phyloP scores from a whole-genome alignment of 2,797 vertebrate species.

The Micromesistius poutassou region DNA sequence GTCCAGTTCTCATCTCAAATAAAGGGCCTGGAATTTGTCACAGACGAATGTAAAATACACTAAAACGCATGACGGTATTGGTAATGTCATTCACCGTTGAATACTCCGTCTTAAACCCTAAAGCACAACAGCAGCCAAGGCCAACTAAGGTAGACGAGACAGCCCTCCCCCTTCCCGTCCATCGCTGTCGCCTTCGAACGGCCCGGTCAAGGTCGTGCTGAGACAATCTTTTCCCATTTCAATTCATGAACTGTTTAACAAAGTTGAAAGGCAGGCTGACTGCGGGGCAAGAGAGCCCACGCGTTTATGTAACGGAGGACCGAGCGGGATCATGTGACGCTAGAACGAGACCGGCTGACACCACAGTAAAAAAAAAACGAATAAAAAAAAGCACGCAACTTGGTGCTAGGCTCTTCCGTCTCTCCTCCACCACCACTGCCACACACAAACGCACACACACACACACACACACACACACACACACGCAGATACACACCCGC shows the following conservation, averaged over 20 bases:
- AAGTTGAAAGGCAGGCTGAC: slow-evolving; percentile 51
- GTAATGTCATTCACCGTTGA: background rate
- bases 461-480: background rate
- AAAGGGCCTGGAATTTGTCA: background rate
- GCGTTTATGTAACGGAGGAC: slow-evolving; percentile 70
- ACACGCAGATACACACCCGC: background rate
- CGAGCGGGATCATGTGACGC: slow-evolving; percentile 67
- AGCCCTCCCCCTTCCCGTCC: slow-evolving; percentile 41
- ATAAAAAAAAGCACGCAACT: slow-evolving; percentile 37
- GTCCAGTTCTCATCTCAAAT: background rate
- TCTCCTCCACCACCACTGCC: slow-evolving; percentile 1
- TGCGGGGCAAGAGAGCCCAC: slow-evolving; percentile 59
- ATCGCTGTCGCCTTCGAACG: slow-evolving; percentile 58
- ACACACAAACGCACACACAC: background rate
- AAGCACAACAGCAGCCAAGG: slow-evolving; percentile 25
- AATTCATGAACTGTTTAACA: slow-evolving; percentile 62
- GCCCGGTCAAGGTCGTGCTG: slow-evolving; percentile 57
- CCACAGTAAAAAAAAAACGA: slow-evolving; percentile 46
- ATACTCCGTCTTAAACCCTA: slow-evolving; percentile 3
- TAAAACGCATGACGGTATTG: background rate
- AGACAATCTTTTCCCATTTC: slow-evolving; percentile 56
- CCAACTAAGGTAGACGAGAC: slow-evolving; percentile 34
- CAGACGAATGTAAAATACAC: background rate
- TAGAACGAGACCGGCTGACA: slow-evolving; percentile 63
- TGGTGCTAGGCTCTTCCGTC: slow-evolving; percentile 49